These are phyloP conservation scores for Drosophila pectinifera DNA, from an alignment of 1,140 invertebrate species.

Conservation along the genomic window DNA sequence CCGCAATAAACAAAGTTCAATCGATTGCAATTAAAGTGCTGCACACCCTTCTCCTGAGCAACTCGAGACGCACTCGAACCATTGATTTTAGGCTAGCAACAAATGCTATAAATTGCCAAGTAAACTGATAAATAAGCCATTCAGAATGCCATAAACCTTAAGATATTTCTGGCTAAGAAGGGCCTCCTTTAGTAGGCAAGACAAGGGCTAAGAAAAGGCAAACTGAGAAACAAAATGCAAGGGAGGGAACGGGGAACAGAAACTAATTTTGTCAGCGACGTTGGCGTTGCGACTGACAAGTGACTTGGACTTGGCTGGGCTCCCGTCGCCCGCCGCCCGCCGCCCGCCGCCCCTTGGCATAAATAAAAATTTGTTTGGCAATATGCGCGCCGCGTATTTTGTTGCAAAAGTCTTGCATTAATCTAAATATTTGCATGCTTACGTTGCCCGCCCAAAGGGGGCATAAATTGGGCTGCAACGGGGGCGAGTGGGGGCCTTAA, in stretches of 20 bases:
- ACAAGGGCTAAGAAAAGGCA: neutral
- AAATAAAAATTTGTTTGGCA: constrained; percentile 81
- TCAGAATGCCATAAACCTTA: accelerated
- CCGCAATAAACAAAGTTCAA: constrained; percentile 14
- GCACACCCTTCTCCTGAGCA: neutral
- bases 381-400: constrained; percentile 82
- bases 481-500: constrained; percentile 8
- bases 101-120: too few species aligned
- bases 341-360: constrained; percentile 52
- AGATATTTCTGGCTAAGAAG: neutral
- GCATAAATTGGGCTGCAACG: constrained; percentile 6
- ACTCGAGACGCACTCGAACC: too few species aligned
- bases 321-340: too few species aligned
- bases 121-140: too few species aligned
- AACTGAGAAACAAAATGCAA: constrained; percentile 13
- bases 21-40: constrained; percentile 5
- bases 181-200: too few species aligned
- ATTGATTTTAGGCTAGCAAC: too few species aligned
- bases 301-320: constrained; percentile 40
- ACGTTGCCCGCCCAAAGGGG: constrained; percentile 9
- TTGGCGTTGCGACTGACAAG: constrained; percentile 70
- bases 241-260: constrained; percentile 33
- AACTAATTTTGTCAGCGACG: constrained; percentile 67
- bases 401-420: constrained; percentile 83
- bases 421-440: constrained; percentile 83